Conservation (phyloP, 2,113 vertebrate species). For the Saimiri boliviensis region DNA sequence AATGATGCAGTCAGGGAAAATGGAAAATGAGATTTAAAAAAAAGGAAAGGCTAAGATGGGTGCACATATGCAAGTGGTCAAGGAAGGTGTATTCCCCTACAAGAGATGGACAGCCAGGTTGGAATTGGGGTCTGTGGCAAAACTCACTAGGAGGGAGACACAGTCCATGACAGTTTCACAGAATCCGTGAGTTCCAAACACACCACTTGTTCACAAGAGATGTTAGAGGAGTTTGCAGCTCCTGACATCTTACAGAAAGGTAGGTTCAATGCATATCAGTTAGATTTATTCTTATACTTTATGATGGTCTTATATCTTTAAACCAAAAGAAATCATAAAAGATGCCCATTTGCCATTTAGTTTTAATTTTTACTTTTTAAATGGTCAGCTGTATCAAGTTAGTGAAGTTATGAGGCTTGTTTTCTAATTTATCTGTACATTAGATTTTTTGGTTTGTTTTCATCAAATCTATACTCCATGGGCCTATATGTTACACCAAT, state of each 20-base stretch:
- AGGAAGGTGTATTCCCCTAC: background rate
- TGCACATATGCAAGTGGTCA: background rate
- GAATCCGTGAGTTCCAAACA: background rate
- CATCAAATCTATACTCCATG: background rate
- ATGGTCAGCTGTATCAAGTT: background rate
- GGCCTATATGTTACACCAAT: accelerated
- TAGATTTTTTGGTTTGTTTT: background rate
- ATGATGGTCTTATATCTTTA: background rate
- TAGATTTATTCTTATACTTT: background rate
- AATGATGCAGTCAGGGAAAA: background rate
- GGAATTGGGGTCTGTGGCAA: background rate
- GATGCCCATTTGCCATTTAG: background rate
- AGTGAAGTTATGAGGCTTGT: background rate
- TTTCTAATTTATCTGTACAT: background rate
- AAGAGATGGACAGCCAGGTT: background rate
- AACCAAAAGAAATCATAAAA: background rate
- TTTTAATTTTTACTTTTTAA: background rate
- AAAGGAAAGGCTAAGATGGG: background rate
- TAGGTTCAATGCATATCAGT: background rate
- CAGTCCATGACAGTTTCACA: background rate
- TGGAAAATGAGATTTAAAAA: background rate
- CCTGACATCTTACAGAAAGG: background rate
- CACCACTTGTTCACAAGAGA: background rate
- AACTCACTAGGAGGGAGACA: background rate
- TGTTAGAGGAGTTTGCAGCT: background rate